These are phyloP conservation scores for Podarcis cretensis DNA, from an alignment of 2,113 vertebrate genomes.

Conservation along the genomic window DNA sequence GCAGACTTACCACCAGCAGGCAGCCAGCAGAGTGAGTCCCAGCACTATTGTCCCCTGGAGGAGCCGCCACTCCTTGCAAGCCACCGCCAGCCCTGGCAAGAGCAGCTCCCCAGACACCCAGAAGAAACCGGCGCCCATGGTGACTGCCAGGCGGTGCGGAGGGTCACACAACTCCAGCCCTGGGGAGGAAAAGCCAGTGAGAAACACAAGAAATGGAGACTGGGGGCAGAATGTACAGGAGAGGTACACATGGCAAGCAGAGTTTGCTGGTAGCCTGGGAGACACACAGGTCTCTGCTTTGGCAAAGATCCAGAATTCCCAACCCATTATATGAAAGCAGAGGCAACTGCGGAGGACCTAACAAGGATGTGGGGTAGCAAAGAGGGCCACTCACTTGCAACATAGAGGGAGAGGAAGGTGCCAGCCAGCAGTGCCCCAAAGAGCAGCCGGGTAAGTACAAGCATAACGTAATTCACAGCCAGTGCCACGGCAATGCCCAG, in stretches of 20 bases:
- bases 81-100: constrained; percentile 81
- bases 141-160: constrained; percentile 80
- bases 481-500: constrained; percentile 77
- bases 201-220: too few species aligned
- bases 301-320: not conserved
- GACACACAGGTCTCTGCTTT: not conserved
- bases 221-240: too few species aligned
- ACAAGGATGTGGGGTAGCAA: not conserved
- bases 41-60: constrained; percentile 85
- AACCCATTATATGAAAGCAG: not conserved
- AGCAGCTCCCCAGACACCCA: constrained; percentile 83
- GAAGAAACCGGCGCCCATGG: constrained; percentile 84
- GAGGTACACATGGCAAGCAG: not conserved
- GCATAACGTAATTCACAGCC: constrained; percentile 70
- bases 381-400: constrained; percentile 72
- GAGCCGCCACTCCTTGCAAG: constrained; percentile 84
- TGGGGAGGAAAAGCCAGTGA: constrained; percentile 28
- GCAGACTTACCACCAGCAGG: constrained; percentile 86
- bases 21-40: constrained; percentile 79
- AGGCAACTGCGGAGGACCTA: not conserved
- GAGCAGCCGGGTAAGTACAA: constrained; percentile 78
- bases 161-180: constrained; percentile 90
- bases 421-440: constrained; percentile 81
- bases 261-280: too few species aligned
- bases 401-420: constrained; percentile 83